Evolutionary conservation across 2,113 vertebrate species (phyloP).

Genomic region (Paraplagusia blochii): DNA sequence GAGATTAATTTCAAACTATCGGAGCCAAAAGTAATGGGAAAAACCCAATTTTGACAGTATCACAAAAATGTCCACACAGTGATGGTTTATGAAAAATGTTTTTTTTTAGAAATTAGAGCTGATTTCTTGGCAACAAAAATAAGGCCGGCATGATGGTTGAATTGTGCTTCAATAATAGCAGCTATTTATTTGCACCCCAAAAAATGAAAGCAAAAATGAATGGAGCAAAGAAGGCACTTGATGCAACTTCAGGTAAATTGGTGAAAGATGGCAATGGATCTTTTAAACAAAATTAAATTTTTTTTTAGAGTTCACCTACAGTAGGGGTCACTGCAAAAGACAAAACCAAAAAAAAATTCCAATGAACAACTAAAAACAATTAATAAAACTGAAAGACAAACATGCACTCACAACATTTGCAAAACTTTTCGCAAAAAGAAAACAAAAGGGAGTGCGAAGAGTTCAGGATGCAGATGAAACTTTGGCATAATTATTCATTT

Average conservation of each 20-base stretch:
- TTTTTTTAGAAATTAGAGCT: constrained; percentile 3
- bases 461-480: constrained; percentile 27
- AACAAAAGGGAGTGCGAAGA: constrained; percentile 36
- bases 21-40: constrained; percentile 2
- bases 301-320: constrained; percentile 12
- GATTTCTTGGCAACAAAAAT: neutral
- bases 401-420: constrained; percentile 34
- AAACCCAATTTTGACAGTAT: neutral
- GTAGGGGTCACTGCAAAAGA: constrained; percentile 3
- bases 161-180: constrained; percentile 11
- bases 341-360: constrained; percentile 17
- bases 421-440: constrained; percentile 26
- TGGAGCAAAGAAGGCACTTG: neutral
- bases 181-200: neutral
- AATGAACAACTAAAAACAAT: constrained; percentile 13
- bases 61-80: neutral
- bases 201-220: neutral
- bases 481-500: constrained; percentile 27
- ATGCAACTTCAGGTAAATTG: constrained; percentile 10
- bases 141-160: neutral
- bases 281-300: neutral
- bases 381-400: constrained; percentile 17
- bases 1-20: neutral
- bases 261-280: constrained; percentile 14
- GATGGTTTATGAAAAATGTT: constrained; percentile 11